Percentiles rank a stretch among this genome's conserved stretches.
phyloP scores from a whole-genome alignment of 2,888 invertebrate genomes.

The Drosophila ustulata region DNA sequence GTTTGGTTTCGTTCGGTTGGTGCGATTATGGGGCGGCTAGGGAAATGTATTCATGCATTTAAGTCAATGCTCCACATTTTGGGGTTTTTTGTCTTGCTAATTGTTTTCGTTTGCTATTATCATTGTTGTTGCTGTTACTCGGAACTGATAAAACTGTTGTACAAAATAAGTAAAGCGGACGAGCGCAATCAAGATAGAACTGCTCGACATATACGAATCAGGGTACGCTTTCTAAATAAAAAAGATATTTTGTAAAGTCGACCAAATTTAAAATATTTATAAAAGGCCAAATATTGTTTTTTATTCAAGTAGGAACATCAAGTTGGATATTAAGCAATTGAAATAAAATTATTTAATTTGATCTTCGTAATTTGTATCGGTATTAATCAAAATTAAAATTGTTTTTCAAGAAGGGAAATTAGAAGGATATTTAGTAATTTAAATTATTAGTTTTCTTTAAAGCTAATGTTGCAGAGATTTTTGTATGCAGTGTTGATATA shows the following conservation, averaged over 20 bases:
- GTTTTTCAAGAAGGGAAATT: background rate
- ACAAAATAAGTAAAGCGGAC: conserved; percentile 25
- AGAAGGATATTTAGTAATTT: background rate
- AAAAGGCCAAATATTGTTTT: background rate
- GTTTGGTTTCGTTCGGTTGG: background rate
- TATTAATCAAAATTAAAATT: no score
- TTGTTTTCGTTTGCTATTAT: conserved; percentile 65
- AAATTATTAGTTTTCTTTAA: no score
- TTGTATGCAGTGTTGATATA: no score
- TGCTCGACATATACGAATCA: background rate
- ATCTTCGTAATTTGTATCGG: no score
- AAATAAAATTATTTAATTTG: no score
- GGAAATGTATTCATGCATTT: conserved; percentile 47
- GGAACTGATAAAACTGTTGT: conserved; percentile 61
- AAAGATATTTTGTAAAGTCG: background rate
- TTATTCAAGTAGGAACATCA: no score
- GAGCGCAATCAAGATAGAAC: conserved; percentile 2
- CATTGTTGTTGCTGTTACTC: conserved; percentile 36
- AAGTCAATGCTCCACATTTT: conserved; percentile 57
- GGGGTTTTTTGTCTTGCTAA: conserved; percentile 59
- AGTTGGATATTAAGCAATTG: no score
- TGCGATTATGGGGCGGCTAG: conserved; percentile 38
- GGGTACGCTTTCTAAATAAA: conserved; percentile 10
- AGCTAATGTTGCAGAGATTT: no score
- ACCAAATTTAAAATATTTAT: background rate